phyloP scores from a whole-genome alignment of 2,113 vertebrate species.

The Elaphurus davidianus region DNA sequence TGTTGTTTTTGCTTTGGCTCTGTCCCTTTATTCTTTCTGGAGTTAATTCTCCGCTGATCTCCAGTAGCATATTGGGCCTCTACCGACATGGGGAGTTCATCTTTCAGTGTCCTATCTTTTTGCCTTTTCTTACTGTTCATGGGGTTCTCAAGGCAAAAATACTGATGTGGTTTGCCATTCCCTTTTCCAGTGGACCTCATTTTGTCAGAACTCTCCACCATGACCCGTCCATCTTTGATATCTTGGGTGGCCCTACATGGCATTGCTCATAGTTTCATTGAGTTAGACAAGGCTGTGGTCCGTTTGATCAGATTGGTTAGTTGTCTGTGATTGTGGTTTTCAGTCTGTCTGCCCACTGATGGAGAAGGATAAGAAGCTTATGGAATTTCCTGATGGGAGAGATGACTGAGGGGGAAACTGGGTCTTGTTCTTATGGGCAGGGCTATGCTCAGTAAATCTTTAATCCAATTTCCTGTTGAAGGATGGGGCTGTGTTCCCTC shows the following conservation, averaged over 20 bases:
- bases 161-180: background rate
- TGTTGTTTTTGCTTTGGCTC: background rate
- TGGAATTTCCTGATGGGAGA: background rate
- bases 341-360: background rate
- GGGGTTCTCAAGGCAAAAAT: background rate
- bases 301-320: background rate
- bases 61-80: background rate
- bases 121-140: background rate
- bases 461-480: background rate
- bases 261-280: background rate
- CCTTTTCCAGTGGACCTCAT: background rate
- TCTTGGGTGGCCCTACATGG: no score
- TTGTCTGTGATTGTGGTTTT: background rate
- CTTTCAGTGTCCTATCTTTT: background rate
- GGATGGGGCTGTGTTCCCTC: background rate
- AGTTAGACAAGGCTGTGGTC: background rate
- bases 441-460: background rate
- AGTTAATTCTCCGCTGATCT: background rate
- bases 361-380: background rate
- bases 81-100: background rate
- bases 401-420: background rate
- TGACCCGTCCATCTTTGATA: background rate
- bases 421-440: background rate
- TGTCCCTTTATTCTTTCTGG: background rate
- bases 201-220: background rate